Percentiles rank a stretch among this genome's conserved stretches.
Evolutionary conservation across 1,140 invertebrate genomes (phyloP).

Genomic region (Magallana angulata): DNA sequence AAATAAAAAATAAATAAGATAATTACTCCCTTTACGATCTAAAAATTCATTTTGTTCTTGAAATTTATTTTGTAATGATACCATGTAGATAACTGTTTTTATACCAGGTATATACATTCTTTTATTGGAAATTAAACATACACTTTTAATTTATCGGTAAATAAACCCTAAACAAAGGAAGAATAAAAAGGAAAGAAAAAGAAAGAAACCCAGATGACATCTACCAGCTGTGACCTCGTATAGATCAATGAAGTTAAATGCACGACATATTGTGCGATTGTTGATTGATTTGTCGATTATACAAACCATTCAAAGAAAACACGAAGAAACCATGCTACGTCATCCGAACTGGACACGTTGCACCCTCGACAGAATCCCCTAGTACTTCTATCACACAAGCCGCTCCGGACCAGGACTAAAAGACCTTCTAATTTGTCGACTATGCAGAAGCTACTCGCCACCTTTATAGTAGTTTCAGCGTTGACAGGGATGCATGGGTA

Average conservation of each 20-base stretch:
- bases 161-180: too few species aligned
- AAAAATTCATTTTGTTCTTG: too few species aligned
- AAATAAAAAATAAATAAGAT: too few species aligned
- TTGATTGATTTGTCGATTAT: constrained; percentile 10
- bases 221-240: not conserved
- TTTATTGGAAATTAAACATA: too few species aligned
- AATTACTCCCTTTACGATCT: too few species aligned
- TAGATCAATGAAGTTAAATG: constrained; percentile 8
- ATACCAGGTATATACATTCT: too few species aligned
- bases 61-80: too few species aligned
- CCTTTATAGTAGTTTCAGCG: not conserved
- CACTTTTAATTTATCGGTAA: too few species aligned
- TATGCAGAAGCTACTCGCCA: not conserved
- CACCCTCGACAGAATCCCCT: not conserved
- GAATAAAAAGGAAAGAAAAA: too few species aligned
- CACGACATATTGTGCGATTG: not conserved
- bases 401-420: too few species aligned
- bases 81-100: too few species aligned
- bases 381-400: too few species aligned
- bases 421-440: not conserved
- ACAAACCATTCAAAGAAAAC: constrained; percentile 11
- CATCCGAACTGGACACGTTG: not conserved
- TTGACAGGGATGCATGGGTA: not conserved
- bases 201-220: not conserved
- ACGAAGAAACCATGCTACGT: not conserved